A percentile compares a stretch with the other conserved stretches of the same genome.
Conservation (phyloP, 2,888 invertebrate genomes). For the Patella ulyssiponensis region DNA sequence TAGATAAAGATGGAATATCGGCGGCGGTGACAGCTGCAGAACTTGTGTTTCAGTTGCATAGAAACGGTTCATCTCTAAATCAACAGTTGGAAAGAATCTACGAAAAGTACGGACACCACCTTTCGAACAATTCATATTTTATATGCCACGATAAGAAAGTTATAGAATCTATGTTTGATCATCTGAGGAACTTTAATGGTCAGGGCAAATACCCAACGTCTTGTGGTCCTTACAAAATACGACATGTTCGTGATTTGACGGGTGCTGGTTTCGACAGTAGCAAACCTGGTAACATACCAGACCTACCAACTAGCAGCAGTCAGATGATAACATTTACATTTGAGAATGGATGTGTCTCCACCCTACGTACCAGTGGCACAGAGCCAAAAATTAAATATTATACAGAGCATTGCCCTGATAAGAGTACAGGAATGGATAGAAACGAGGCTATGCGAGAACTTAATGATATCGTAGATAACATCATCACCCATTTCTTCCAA, state of each 20-base stretch:
- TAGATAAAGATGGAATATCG: constrained; percentile 97
- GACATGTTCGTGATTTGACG: constrained; percentile 87
- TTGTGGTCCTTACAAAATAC: constrained; percentile 75
- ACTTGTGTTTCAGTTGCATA: constrained; percentile 80
- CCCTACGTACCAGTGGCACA: constrained; percentile 95
- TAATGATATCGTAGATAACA: constrained; percentile 82
- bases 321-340: constrained; percentile 98
- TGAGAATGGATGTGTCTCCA: constrained; percentile 86
- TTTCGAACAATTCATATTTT: constrained; percentile 90
- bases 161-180: constrained; percentile 84
- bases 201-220: constrained; percentile 72
- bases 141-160: constrained; percentile 83
- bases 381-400: constrained; percentile 99
- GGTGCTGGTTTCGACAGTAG: constrained; percentile 84
- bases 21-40: constrained; percentile 88
- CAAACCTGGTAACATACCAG: constrained; percentile 80
- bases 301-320: constrained; percentile 47
- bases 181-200: constrained; percentile 81
- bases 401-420: constrained; percentile 77
- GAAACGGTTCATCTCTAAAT: constrained; percentile 72
- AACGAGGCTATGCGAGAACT: constrained; percentile 78
- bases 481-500: constrained; percentile 86
- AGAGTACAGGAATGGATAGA: constrained; percentile 75
- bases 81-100: constrained; percentile 83
- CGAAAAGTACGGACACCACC: constrained; percentile 88